Evolutionary conservation across 2,113 vertebrate genomes (phyloP).

Genomic region (Alligator mississippiensis): DNA sequence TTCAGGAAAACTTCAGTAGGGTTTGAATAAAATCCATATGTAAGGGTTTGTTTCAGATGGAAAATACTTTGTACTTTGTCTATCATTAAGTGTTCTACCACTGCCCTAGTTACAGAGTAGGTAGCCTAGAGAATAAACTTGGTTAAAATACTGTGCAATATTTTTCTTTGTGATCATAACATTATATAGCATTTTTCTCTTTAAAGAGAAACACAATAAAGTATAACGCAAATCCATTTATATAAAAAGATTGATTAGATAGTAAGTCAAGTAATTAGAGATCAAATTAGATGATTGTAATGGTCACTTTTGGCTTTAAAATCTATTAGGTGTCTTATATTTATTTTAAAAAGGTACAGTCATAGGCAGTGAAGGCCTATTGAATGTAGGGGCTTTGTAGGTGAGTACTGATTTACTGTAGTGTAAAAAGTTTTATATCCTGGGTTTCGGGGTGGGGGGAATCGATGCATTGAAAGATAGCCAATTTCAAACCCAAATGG

Average conservation of each 20-base stretch:
- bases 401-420: not conserved
- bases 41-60: not conserved
- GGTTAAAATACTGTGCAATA: constrained; percentile 53
- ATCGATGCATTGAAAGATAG: not conserved
- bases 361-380: not conserved
- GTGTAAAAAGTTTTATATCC: not conserved
- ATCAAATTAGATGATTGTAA: not conserved
- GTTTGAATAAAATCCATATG: constrained; percentile 9
- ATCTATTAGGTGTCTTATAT: not conserved
- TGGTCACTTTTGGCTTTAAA: not conserved
- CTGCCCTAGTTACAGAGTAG: constrained; percentile 1
- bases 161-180: constrained; percentile 22
- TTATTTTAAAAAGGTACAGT: not conserved
- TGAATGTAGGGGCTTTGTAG: not conserved
- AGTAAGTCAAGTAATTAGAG: not conserved
- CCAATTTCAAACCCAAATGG: not conserved
- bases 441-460: not conserved
- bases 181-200: constrained; percentile 51
- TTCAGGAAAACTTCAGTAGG: constrained; percentile 25
- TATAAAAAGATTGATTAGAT: constrained; percentile 35
- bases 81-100: constrained; percentile 35
- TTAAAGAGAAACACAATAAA: constrained; percentile 17
- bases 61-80: constrained; percentile 13
- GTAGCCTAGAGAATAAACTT: constrained; percentile 23
- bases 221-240: constrained; percentile 21